Base-by-base conservation (phyloP, 2,797 vertebrate species). In the Columba guinea region DNA sequence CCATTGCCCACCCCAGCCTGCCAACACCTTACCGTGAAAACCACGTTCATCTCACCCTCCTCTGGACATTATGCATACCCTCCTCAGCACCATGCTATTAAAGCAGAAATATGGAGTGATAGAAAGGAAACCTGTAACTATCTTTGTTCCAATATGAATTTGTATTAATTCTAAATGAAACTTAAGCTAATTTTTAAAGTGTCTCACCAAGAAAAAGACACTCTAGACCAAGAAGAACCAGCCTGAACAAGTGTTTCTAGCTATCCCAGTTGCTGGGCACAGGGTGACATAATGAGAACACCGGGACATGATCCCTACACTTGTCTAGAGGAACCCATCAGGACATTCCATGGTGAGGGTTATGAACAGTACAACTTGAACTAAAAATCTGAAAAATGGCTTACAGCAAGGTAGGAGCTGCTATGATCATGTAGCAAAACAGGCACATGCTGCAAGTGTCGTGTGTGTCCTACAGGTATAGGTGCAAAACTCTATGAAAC, bases 231-330 rank as follows among this genome's bases (percentile, higher is more conserved):
- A 64, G 32, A 18, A 55, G 28, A 73, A 53, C 1, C 7, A 37
- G 4, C 16, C 10, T 35, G 51, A 11, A n/a, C 9, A 65, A 32
- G 10, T 32, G 15, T 11, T 68, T 60, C 18, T 53, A 5, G 20
- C 20, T 64, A 15, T 24, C 13, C 28, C 23, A 60, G 15, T 27
- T 34, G 18, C 1, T 14, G 14, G 13, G 12, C 15, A 26, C 5
- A 7, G 13, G 35, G 11, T 59, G 13, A 10, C 11, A 17, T 2
- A 49, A 22, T 19, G n/a, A 68, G 49, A 71, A 59, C 49, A 23
- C 3, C 11, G n/a, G 10, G 23, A 77, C 4, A 2, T 10, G 7
- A 1, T 77, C 4, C 44, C 60, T 51, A 3, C 0, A 0, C 10
- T 44, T 67, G 19, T 17, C 32, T 51, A 39, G 30, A 52, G 35